Percentiles rank a stretch among this genome's conserved stretches.
Evolutionary conservation across 2,888 invertebrate species (phyloP).

Genomic region (Andrena trimmerana): DNA sequence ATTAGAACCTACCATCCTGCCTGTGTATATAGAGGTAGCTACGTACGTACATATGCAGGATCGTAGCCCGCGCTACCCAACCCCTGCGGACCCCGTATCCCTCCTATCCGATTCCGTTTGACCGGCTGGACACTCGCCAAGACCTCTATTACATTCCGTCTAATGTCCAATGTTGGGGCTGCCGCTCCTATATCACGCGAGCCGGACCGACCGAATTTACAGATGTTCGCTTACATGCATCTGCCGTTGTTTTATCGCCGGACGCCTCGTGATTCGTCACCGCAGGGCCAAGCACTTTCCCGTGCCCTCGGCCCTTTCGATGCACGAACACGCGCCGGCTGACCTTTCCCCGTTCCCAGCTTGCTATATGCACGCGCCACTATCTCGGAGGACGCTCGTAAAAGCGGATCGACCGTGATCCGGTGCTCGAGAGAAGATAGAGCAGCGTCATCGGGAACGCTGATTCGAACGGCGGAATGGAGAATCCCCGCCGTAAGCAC

Average conservation of each 20-base stretch:
- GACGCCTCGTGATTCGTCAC: slow-evolving; percentile 26
- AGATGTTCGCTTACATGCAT: slow-evolving; percentile 67
- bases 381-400: slow-evolving; percentile 15
- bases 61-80: slow-evolving; percentile 41
- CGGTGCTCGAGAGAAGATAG: slow-evolving; percentile 1
- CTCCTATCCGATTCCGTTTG: slow-evolving; percentile 59
- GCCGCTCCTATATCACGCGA: slow-evolving; percentile 64
- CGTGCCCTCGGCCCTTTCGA: neutral
- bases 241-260: slow-evolving; percentile 53
- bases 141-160: slow-evolving; percentile 80
- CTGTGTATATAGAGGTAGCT: slow-evolving; percentile 7
- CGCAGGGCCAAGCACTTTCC: slow-evolving; percentile 10
- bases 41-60: slow-evolving; percentile 41
- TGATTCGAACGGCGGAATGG: neutral
- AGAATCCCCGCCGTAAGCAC: neutral
- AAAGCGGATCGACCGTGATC: slow-evolving; percentile 12
- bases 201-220: slow-evolving; percentile 70
- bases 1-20: slow-evolving; percentile 38
- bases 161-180: slow-evolving; percentile 71
- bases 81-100: slow-evolving; percentile 11
- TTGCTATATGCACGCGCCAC: neutral
- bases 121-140: slow-evolving; percentile 80
- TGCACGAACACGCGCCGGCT: neutral
- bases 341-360: neutral
- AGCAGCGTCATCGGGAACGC: slow-evolving; percentile 9